Base-by-base conservation (phyloP, 2,888 invertebrate species). In the Patella depressa region DNA sequence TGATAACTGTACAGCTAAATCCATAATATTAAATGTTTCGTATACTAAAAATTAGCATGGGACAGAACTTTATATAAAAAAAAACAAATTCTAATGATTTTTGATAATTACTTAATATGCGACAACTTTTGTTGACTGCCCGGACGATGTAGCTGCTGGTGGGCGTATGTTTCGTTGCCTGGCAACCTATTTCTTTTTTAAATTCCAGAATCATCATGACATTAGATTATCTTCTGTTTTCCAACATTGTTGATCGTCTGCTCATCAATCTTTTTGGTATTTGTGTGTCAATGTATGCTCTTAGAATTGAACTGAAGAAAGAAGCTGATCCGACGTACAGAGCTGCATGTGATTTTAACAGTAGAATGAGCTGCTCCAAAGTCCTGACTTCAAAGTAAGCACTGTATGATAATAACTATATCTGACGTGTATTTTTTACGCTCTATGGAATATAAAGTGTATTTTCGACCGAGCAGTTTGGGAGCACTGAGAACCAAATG, bases 291-390 rank as follows among this genome's bases (percentile, higher is more conserved):
- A 93, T 94, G 14, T 97, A 97, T 89, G 94, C 96, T 0, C 93
- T 95, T 77, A 93, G 95, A 85, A 95, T 96, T 73, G 96, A 96
- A 92, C 92, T 94, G 82, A 93, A 93, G 53, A 93, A 94, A 75
- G 95, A 95, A 88, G 91, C 93, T 19, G 93, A 95, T 86, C 93
- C 94, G 1, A 93, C 93, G 24, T 97, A 96, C 90, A 93, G 93
- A 83, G 96, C 97, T 0, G 91, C 95, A 89, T 97, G 97, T 90
- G 97, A 97, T 91, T 94, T 97, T 80, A 94, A 94, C 80, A 95
- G 95, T 86, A 93, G 94, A 83, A 94, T 96, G 82, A 96, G 96
- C 90, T 97, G 97, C 90, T 94, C 96, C 0, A 94, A 94, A 88
- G 96, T 95, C 0, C 95, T 97, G 84, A 94, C 94, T 81, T 96